Evolutionary conservation across 2,888 invertebrate species (phyloP).

Genomic region (Ecdyonurus torrentis): DNA sequence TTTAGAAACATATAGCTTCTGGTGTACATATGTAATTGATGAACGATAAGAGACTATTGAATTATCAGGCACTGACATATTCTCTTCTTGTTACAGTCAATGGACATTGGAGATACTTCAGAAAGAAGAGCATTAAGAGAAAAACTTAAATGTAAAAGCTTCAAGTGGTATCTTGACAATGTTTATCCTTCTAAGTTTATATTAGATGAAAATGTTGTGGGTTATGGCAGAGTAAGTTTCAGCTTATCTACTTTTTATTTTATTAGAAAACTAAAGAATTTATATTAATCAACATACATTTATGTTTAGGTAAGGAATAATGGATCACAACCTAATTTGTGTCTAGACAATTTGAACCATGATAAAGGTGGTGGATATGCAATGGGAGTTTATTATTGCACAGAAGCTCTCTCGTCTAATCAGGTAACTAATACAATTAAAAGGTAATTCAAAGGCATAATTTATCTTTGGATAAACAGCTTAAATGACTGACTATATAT

Average conservation of each 20-base stretch:
- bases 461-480: no score
- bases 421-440: slow-evolving; percentile 37
- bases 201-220: slow-evolving; percentile 61
- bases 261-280: neutral
- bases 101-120: slow-evolving; percentile 60
- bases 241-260: slow-evolving; percentile 14
- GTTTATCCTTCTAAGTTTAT: slow-evolving; percentile 83
- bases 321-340: slow-evolving; percentile 27
- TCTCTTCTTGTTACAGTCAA: slow-evolving; percentile 19
- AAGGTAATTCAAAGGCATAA: no score
- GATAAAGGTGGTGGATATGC: slow-evolving; percentile 45
- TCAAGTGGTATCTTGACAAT: slow-evolving; percentile 84
- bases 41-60: no score
- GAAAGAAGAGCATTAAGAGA: slow-evolving; percentile 61
- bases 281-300: neutral
- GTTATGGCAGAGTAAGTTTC: slow-evolving; percentile 46
- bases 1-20: no score
- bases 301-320: neutral
- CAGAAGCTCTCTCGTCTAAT: slow-evolving; percentile 41
- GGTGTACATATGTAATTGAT: no score
- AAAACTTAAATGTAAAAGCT: slow-evolving; percentile 69
- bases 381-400: slow-evolving; percentile 61
- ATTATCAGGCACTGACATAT: no score
- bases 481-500: no score
- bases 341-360: slow-evolving; percentile 64